Conservation (phyloP, 2,797 vertebrate genomes). For the Sarcophilus harrisii region DNA sequence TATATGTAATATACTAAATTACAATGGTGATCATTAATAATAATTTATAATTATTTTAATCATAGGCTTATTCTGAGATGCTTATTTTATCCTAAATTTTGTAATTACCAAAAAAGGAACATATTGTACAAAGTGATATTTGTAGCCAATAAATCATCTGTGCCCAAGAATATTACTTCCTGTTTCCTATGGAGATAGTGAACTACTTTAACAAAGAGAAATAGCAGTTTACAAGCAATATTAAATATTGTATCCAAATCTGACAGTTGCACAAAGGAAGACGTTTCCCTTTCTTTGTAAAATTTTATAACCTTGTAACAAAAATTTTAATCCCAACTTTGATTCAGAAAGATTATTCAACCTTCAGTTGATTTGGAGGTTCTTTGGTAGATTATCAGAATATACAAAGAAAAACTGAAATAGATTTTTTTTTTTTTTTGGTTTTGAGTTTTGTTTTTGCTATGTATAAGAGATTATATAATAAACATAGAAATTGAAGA, state of each 20-base stretch:
- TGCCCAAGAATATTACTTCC: constrained; percentile 61
- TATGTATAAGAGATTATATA: background rate
- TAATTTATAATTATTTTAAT: background rate
- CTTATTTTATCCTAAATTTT: constrained; percentile 49
- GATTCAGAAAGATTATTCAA: background rate
- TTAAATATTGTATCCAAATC: constrained; percentile 60
- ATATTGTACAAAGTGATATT: constrained; percentile 55
- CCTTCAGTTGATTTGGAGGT: background rate
- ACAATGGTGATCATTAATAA: background rate
- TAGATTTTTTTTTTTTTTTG: too few relatives aligned
- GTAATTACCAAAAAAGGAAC: constrained; percentile 66
- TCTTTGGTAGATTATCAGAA: background rate
- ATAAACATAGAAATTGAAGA: background rate
- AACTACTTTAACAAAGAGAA: constrained; percentile 62
- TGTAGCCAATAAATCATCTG: constrained; percentile 49
- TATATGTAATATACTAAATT: background rate
- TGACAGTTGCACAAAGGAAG: constrained; percentile 65
- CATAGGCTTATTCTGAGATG: constrained; percentile 54
- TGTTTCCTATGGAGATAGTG: constrained; percentile 75
- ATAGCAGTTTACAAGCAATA: constrained; percentile 55
- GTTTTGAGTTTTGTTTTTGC: background rate
- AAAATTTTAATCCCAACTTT: background rate
- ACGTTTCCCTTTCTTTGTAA: constrained; percentile 58
- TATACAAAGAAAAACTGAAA: background rate
- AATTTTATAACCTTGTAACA: constrained; percentile 47